Evolutionary conservation across 2,888 invertebrate genomes (phyloP).

Genomic region (Nomada lathburiana): DNA sequence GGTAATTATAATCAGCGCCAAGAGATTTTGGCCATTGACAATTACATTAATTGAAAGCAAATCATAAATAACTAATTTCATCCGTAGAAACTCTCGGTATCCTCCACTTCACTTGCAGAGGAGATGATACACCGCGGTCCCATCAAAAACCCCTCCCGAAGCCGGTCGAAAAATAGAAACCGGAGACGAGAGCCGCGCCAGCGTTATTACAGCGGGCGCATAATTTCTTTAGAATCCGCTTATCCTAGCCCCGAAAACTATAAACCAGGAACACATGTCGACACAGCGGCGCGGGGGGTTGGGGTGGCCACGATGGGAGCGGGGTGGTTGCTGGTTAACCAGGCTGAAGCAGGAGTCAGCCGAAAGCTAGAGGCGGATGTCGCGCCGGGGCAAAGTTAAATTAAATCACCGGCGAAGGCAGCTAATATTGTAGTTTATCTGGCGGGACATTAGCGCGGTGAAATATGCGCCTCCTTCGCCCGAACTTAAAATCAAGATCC

Average conservation of each 20-base stretch:
- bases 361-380: constrained; percentile 81
- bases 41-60: no score
- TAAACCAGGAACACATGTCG: constrained; percentile 63
- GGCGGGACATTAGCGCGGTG: constrained; percentile 83
- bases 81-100: no score
- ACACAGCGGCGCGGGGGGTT: neutral
- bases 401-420: constrained; percentile 83
- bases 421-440: constrained; percentile 85
- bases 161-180: neutral
- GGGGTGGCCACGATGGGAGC: neutral
- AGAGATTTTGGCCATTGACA: no score
- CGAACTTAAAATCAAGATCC: constrained; percentile 84
- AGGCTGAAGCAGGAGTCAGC: constrained; percentile 51
- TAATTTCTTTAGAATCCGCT: constrained; percentile 47
- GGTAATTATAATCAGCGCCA: no score
- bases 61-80: no score
- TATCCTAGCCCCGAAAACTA: constrained; percentile 48
- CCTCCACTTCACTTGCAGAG: no score
- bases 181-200: neutral
- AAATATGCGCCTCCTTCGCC: constrained; percentile 81
- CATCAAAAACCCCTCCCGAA: no score
- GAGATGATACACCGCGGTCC: no score
- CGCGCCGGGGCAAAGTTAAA: constrained; percentile 83
- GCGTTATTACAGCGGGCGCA: neutral
- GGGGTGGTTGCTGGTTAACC: constrained; percentile 52